phyloP scores from a whole-genome alignment of 2,888 invertebrate genomes.

The Athalia rosae region DNA sequence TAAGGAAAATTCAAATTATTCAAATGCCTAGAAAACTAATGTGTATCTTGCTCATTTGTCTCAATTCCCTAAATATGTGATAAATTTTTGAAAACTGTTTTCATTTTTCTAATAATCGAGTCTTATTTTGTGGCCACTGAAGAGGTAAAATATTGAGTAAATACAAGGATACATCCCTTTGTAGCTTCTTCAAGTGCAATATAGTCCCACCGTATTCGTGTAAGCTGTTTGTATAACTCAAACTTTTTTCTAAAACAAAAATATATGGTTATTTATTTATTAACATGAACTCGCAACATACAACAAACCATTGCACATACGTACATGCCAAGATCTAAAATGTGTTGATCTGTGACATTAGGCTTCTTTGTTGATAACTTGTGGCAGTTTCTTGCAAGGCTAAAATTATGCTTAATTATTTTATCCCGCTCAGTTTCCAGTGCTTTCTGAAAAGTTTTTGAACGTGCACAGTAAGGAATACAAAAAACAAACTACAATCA shows the following conservation, averaged over 20 bases:
- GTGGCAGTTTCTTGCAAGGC: conserved; percentile 50
- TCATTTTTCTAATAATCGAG: conserved; percentile 30
- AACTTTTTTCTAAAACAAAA: conserved; percentile 54
- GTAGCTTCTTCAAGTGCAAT: conserved; percentile 47
- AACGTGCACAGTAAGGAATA: neutral
- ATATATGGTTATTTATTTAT: neutral
- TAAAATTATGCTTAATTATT: conserved; percentile 51
- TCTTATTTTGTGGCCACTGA: neutral
- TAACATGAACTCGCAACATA: neutral
- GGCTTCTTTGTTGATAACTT: conserved; percentile 52
- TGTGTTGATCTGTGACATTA: conserved; percentile 52
- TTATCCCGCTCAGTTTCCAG: conserved; percentile 52
- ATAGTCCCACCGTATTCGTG: conserved; percentile 59
- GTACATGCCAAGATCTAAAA: conserved; percentile 55
- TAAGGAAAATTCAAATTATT: conserved; percentile 1
- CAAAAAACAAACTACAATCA: neutral
- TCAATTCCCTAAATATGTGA: neutral
- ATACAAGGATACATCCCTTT: conserved; percentile 59
- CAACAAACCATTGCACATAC: conserved; percentile 8
- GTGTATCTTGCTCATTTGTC: neutral
- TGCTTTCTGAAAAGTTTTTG: conserved; percentile 50
- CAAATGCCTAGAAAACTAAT: neutral
- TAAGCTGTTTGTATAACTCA: conserved; percentile 55
- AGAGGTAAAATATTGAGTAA: neutral
- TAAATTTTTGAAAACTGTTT: conserved; percentile 6